Evolutionary conservation across 2,113 vertebrate species (phyloP).

Genomic region (Orycteropus afer): DNA sequence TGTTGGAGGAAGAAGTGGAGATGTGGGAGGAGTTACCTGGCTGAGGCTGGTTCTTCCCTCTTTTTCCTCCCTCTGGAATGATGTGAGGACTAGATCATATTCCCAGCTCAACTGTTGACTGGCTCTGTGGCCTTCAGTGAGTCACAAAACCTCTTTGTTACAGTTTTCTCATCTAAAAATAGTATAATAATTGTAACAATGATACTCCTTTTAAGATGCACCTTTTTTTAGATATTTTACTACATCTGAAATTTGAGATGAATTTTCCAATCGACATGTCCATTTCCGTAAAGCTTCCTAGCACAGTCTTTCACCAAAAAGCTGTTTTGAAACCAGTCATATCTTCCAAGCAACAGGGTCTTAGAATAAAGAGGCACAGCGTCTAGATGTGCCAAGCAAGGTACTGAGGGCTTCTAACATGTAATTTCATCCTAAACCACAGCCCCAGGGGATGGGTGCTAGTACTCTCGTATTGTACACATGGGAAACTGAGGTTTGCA

Average conservation of each 20-base stretch:
- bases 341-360: background rate
- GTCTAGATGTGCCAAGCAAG: background rate
- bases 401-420: background rate
- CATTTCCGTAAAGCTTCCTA: background rate
- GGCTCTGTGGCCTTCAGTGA: background rate
- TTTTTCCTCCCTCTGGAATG: background rate
- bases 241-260: background rate
- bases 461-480: background rate
- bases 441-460: background rate
- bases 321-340: background rate
- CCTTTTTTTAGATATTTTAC: background rate
- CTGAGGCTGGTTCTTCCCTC: background rate
- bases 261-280: background rate
- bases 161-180: background rate
- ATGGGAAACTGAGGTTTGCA: background rate
- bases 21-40: background rate
- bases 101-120: background rate
- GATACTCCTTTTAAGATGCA: background rate
- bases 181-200: background rate
- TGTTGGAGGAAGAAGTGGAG: no score
- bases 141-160: background rate
- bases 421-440: background rate
- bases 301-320: background rate
- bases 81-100: no score
- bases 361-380: background rate